Conservation (phyloP, 2,888 invertebrate genomes). For the Sialis lutaria region DNA sequence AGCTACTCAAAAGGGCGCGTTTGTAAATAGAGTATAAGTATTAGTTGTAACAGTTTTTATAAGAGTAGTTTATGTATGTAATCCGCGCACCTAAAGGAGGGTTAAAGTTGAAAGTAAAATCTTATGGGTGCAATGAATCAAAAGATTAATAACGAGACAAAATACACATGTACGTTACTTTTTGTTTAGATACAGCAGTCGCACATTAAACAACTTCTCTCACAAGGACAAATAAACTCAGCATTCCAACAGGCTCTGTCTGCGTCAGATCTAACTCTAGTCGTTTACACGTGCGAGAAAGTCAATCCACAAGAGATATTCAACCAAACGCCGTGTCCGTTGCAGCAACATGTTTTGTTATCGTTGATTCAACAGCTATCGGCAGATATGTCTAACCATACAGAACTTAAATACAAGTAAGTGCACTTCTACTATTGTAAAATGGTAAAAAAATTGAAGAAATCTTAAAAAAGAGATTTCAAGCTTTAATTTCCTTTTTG, state of each 20-base stretch:
- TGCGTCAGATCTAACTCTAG: slow-evolving; percentile 73
- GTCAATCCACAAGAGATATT: slow-evolving; percentile 70
- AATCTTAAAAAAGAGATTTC: too few relatives aligned
- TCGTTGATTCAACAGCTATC: slow-evolving; percentile 90
- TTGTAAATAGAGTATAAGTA: too few relatives aligned
- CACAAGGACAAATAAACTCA: slow-evolving; percentile 60
- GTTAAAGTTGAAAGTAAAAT: too few relatives aligned
- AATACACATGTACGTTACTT: background rate
- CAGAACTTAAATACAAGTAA: slow-evolving; percentile 66
- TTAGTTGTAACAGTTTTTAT: too few relatives aligned
- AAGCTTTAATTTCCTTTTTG: too few relatives aligned
- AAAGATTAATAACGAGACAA: background rate
- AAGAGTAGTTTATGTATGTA: too few relatives aligned
- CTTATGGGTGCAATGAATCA: background rate
- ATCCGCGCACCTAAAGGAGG: too few relatives aligned
- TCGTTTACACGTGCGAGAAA: slow-evolving; percentile 72
- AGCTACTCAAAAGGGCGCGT: too few relatives aligned
- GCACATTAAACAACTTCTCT: slow-evolving; percentile 48
- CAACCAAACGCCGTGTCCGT: slow-evolving; percentile 44
- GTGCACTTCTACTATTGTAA: slow-evolving; percentile 10
- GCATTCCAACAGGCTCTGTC: slow-evolving; percentile 84
- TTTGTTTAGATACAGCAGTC: slow-evolving; percentile 36
- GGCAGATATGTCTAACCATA: slow-evolving; percentile 70
- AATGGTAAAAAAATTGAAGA: too few relatives aligned
- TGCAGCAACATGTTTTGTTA: slow-evolving; percentile 77